phyloP scores from a whole-genome alignment of 2,113 vertebrate genomes.

The Poeciliopsis turrubarensis region DNA sequence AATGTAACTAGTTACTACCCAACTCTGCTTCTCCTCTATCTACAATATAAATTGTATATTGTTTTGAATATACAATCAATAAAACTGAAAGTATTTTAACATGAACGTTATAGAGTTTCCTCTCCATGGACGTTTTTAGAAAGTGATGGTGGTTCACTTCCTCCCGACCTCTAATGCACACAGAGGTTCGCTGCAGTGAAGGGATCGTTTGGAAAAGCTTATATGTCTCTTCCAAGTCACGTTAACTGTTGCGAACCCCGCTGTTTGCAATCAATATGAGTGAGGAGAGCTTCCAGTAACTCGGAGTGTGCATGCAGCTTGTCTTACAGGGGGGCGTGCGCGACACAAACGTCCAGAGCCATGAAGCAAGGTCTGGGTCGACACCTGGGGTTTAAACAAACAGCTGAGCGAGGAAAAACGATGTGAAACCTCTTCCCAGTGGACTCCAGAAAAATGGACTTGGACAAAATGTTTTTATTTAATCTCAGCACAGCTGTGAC shows the following conservation, averaged over 20 bases:
- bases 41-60: not conserved
- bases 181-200: constrained; percentile 11
- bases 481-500: not conserved
- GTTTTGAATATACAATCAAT: not conserved
- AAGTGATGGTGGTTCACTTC: constrained; percentile 49
- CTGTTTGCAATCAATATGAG: constrained; percentile 68
- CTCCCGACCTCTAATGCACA: constrained; percentile 67
- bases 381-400: not conserved
- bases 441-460: not conserved
- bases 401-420: not conserved
- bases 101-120: not conserved
- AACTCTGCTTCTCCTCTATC: too few species aligned
- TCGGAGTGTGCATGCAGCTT: constrained; percentile 42
- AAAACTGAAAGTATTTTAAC: not conserved
- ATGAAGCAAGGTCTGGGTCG: not conserved
- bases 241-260: constrained; percentile 54
- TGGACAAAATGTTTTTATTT: not conserved
- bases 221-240: constrained; percentile 52
- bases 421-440: not conserved
- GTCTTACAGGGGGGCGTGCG: constrained; percentile 42
- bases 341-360: constrained; percentile 23
- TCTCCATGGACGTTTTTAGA: not conserved
- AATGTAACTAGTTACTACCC: too few species aligned
- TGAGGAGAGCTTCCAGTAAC: constrained; percentile 71
- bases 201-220: constrained; percentile 47